Evolutionary conservation across 2,113 vertebrate species (phyloP).

Genomic region (Engystomops pustulosus): DNA sequence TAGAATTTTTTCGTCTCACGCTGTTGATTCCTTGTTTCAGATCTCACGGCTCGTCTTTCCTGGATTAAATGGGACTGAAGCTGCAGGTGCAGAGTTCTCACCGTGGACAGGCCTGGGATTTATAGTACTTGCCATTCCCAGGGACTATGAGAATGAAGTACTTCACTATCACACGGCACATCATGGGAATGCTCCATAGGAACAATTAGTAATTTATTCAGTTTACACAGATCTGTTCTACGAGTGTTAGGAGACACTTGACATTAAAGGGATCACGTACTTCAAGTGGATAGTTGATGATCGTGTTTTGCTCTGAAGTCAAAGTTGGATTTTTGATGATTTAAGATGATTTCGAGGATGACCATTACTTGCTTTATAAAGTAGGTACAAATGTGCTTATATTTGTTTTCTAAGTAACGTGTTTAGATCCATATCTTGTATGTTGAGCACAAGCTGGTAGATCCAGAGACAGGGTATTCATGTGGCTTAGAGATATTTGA

Average conservation of each 20-base stretch:
- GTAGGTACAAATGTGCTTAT: no score
- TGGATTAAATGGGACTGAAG: constrained; percentile 86
- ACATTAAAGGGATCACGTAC: not conserved
- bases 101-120: constrained; percentile 41
- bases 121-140: constrained; percentile 38
- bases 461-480: no score
- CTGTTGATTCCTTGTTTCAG: constrained; percentile 64
- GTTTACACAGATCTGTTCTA: not conserved
- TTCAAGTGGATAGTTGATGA: not conserved
- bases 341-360: not conserved
- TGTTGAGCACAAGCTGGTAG: no score
- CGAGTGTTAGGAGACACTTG: not conserved
- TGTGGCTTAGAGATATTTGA: no score
- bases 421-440: no score
- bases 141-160: constrained; percentile 33
- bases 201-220: constrained; percentile 18
- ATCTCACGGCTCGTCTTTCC: constrained; percentile 84
- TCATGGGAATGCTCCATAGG: constrained; percentile 16
- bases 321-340: not conserved
- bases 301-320: not conserved
- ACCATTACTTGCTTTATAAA: not conserved
- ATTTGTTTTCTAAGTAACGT: no score
- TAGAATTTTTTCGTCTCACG: constrained; percentile 30
- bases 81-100: constrained; percentile 50
- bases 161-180: not conserved